phyloP scores from a whole-genome alignment of 2,113 vertebrate species.

The Aleadryas rufinucha region DNA sequence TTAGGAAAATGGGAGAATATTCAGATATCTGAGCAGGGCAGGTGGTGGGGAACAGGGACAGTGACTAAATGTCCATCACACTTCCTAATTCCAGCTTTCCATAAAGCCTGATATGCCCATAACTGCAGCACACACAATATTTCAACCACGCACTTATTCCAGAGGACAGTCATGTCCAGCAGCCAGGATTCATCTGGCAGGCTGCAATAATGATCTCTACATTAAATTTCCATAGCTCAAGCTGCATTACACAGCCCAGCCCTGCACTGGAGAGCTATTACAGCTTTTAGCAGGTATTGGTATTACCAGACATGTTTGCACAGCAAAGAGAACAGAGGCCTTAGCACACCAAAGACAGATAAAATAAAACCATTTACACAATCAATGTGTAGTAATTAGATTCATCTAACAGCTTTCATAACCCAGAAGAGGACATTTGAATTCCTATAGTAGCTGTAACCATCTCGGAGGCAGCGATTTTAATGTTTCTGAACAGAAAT shows the following conservation, averaged over 20 bases:
- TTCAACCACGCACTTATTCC: not conserved
- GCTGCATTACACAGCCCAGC: not conserved
- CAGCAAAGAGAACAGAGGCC: not conserved
- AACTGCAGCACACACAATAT: not conserved
- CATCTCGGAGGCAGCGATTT: not conserved
- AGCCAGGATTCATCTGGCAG: not conserved
- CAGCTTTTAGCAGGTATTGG: not conserved
- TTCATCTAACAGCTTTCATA: not conserved
- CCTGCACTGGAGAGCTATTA: not conserved
- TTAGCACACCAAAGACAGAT: not conserved
- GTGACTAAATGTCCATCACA: not conserved
- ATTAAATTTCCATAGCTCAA: not conserved
- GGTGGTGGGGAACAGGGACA: not conserved
- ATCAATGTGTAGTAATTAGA: not conserved
- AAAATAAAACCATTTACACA: not conserved
- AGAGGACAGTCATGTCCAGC: not conserved
- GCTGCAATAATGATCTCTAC: not conserved
- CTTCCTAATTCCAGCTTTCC: not conserved
- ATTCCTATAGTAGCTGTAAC: not conserved
- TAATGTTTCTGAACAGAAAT: not conserved
- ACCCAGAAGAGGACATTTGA: not conserved
- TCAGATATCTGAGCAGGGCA: not conserved
- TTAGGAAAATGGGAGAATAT: not conserved
- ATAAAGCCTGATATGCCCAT: not conserved
- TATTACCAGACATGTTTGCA: not conserved